Evolutionary conservation across 2,888 invertebrate genomes (phyloP).

Genomic region (Ophion ellenae): DNA sequence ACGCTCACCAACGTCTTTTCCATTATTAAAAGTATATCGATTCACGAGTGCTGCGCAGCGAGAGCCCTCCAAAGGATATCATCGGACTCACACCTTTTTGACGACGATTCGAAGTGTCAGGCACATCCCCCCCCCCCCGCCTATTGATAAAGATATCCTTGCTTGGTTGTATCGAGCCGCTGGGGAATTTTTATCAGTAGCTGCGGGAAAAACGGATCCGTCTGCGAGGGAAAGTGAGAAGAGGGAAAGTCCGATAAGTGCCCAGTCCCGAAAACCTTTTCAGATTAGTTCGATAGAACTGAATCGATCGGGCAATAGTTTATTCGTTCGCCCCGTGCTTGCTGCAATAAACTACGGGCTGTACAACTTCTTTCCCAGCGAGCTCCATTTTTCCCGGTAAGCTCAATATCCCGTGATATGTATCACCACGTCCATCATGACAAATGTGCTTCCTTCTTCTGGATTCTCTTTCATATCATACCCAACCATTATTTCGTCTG

Average conservation of each 20-base stretch:
- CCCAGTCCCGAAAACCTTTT: background rate
- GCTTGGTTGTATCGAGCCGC: too few relatives aligned
- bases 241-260: background rate
- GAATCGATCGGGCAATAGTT: conserved; percentile 29
- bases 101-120: background rate
- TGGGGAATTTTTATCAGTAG: too few relatives aligned
- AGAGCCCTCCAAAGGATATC: background rate
- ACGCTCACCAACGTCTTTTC: conserved; percentile 33
- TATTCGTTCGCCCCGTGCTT: conserved; percentile 5
- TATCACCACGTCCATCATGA: conserved; percentile 39
- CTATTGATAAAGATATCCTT: too few relatives aligned
- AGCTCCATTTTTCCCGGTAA: conserved; percentile 34
- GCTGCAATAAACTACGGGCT: conserved; percentile 27
- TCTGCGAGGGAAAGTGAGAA: background rate
- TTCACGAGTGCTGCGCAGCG: background rate
- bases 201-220: too few relatives aligned
- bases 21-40: conserved; percentile 58
- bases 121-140: background rate
- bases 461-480: conserved; percentile 37
- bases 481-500: conserved; percentile 36
- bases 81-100: conserved; percentile 1
- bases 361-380: conserved; percentile 32
- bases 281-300: background rate
- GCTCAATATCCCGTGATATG: conserved; percentile 49
- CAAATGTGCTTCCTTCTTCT: conserved; percentile 47